Evolutionary conservation across 1,140 invertebrate species (phyloP), one percentile per base, ranked within the genome.

Genomic region (Stegodyphus dumicola): DNA sequence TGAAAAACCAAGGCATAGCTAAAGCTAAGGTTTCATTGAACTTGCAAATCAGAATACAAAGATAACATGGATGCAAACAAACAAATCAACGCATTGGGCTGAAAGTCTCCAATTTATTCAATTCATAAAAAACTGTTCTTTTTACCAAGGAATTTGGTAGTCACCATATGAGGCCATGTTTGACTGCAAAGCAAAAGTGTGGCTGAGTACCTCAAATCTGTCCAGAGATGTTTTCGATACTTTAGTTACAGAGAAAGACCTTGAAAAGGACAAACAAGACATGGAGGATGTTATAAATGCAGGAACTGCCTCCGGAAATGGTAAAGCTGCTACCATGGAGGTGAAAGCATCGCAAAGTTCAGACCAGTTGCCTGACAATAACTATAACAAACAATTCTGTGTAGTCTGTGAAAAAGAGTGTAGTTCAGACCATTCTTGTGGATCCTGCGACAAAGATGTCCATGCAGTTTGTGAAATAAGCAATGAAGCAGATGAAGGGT

Each of bases 201-300:
- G 69, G 0, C 54, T 60, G 49, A 74, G 53, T 64, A 74, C 51
- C 52, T 65, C 51, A 77, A 77, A 77, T 77, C 52, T 77, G 48
- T 48, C 48, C 65, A 78, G 0, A 78, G 49, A 78, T 1, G 77
- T 78, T 78, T 6, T 66, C 60, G 10, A 77, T 77, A 78, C 2
- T 13, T 49, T 69, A 49, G 18, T 78, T 48, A 54, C 64, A 66
- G 66, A 80, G 0, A 65, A 71, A 80, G 78, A 60, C 13, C 78
- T 80, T 53, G 66, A 69, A 13, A 80, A 80, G 3, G 51, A 70
- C 78, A n/a, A 70, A 80, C 78, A 74, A 69, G 60, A 69, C 53
- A 56, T 80, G 48, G 49, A 53, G 65, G 78, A 49, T 74, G 70
- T 10, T 69, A n/a, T 80, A 70, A 80, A 80, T 80, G 4, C 49